These are phyloP conservation scores for Entomobrya proxima DNA, from an alignment of 2,888 invertebrate genomes.

Conservation along the genomic window DNA sequence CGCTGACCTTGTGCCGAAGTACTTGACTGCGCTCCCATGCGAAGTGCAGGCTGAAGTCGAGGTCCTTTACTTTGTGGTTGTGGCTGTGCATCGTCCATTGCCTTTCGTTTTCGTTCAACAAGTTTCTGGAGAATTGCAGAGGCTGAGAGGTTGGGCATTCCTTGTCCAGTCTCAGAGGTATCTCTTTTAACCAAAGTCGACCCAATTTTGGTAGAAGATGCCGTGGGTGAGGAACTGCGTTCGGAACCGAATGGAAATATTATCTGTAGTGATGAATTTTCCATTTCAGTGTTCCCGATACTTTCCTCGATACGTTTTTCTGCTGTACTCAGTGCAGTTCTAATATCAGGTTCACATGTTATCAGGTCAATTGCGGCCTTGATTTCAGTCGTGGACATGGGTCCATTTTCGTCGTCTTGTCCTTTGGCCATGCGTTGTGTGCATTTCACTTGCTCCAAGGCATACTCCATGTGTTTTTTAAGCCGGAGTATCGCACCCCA, in stretches of 20 bases:
- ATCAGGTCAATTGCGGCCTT: conserved; percentile 55
- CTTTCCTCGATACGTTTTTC: conserved; percentile 66
- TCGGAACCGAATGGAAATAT: conserved; percentile 79
- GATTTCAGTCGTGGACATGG: conserved; percentile 59
- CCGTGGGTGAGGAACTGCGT: background rate
- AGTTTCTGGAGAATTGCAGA: conserved; percentile 72
- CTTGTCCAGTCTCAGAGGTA: no score
- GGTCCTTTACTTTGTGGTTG: background rate
- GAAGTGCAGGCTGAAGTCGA: background rate
- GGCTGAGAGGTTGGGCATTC: no score
- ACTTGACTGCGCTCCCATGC: conserved; percentile 8
- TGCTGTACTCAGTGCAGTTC: conserved; percentile 51
- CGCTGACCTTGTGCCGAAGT: conserved; percentile 76
- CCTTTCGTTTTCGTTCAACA: conserved; percentile 70
- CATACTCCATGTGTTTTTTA: conserved; percentile 90
- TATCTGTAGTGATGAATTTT: conserved; percentile 78
- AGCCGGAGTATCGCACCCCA: conserved; percentile 90
- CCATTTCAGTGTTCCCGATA: conserved; percentile 68
- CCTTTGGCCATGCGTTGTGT: conserved; percentile 49
- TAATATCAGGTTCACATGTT: conserved; percentile 42
- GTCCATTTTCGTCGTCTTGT: conserved; percentile 52
- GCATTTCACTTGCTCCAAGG: conserved; percentile 84
- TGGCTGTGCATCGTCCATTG: conserved; percentile 57
- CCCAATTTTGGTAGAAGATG: background rate
- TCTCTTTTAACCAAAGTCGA: background rate